These are phyloP conservation scores for Garrulus glandarius DNA, from an alignment of 2,797 vertebrate species.

Conservation along the genomic window DNA sequence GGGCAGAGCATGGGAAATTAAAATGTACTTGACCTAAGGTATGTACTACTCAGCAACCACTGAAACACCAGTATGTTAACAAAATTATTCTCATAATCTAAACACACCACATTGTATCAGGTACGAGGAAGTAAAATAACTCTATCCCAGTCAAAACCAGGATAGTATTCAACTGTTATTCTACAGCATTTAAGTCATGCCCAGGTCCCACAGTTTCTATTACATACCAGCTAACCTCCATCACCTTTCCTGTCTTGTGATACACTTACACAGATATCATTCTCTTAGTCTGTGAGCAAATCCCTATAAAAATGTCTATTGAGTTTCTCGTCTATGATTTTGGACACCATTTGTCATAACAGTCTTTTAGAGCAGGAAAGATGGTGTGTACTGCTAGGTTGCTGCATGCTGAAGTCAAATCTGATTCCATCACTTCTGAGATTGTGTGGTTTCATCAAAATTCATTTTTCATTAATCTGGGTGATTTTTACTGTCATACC, in stretches of 20 bases:
- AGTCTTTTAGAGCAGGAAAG: not conserved
- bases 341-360: rapidly evolving
- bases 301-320: not conserved
- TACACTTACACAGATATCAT: not conserved
- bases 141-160: not conserved
- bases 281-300: not conserved
- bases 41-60: not conserved
- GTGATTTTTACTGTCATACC: not conserved
- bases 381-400: not conserved
- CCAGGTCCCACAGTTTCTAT: not conserved
- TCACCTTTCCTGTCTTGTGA: not conserved
- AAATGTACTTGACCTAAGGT: not conserved
- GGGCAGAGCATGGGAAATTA: not conserved
- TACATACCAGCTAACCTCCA: not conserved
- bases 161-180: not conserved
- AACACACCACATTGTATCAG: not conserved
- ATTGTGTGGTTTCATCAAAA: not conserved
- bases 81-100: not conserved
- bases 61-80: not conserved
- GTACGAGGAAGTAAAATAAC: not conserved
- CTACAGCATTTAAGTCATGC: too few relatives aligned
- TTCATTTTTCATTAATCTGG: not conserved
- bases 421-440: not conserved
- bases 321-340: not conserved
- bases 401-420: not conserved